These are phyloP conservation scores for Cettia cetti DNA, from an alignment of 2,113 vertebrate species.

Conservation along the genomic window DNA sequence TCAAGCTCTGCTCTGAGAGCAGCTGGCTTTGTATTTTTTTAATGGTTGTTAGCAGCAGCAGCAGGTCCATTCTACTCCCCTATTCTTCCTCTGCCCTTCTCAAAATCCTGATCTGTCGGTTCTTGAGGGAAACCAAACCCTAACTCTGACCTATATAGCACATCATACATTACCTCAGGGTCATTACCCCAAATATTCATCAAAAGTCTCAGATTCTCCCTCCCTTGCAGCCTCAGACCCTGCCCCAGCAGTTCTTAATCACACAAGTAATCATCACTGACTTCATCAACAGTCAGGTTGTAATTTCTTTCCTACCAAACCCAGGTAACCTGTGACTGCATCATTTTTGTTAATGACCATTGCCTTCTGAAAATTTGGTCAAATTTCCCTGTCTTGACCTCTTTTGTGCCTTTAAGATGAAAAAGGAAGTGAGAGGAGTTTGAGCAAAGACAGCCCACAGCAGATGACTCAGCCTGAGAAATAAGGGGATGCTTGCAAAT, in stretches of 20 bases:
- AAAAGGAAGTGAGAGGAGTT: background rate
- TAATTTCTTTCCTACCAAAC: background rate
- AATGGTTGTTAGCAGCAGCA: constrained; percentile 65
- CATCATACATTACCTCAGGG: background rate
- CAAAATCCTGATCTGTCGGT: constrained; percentile 50
- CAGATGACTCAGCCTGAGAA: background rate
- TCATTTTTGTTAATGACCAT: background rate
- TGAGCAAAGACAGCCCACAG: background rate
- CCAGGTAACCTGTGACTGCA: background rate
- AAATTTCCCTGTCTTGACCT: background rate
- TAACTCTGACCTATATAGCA: constrained; percentile 5
- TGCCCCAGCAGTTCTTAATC: background rate
- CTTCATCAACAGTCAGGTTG: background rate
- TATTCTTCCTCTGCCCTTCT: constrained; percentile 23
- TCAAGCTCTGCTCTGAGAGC: constrained; percentile 62
- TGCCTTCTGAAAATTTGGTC: background rate
- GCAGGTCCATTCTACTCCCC: constrained; percentile 57
- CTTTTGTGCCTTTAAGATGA: background rate
- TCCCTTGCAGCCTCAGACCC: background rate
- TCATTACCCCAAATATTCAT: background rate
- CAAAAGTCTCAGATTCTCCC: background rate
- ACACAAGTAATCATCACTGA: background rate
- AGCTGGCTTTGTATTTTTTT: constrained; percentile 69
- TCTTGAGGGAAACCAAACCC: constrained; percentile 35
- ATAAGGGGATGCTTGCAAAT: background rate